phyloP scores from a whole-genome alignment of 2,113 vertebrate species.

The Gopherus evgoodei region DNA sequence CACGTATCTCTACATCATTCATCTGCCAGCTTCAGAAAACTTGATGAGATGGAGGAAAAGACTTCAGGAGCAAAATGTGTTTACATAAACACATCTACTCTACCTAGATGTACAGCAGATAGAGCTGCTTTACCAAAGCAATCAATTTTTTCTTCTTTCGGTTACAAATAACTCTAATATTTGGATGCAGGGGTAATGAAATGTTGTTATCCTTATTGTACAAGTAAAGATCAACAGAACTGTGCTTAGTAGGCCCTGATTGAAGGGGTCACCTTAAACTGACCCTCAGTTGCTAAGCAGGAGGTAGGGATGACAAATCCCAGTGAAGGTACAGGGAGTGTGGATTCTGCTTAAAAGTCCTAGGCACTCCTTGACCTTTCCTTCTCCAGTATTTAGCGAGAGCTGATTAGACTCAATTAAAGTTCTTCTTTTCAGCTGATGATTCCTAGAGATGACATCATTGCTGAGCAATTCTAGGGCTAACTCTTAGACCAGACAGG shows the following conservation, averaged over 20 bases:
- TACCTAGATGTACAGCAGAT: background rate
- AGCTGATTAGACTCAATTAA: background rate
- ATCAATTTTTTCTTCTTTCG: background rate
- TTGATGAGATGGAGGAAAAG: background rate
- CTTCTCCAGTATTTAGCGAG: background rate
- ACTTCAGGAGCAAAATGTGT: background rate
- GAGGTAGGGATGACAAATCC: background rate
- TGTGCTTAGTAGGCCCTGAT: background rate
- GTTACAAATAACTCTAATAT: background rate
- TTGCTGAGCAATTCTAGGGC: background rate
- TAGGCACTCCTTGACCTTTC: background rate
- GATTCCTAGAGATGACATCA: background rate
- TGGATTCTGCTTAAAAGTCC: background rate
- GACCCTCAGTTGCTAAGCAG: background rate
- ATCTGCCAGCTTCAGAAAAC: background rate
- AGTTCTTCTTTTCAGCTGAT: background rate
- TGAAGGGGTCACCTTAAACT: background rate
- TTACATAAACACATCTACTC: background rate
- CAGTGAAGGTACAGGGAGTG: background rate
- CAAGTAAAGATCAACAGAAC: background rate
- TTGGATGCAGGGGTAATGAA: background rate
- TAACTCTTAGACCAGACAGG: background rate
- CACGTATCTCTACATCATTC: background rate
- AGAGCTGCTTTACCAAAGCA: background rate
- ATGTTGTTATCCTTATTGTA: background rate